Base-by-base conservation (phyloP, 1,140 invertebrate genomes). In the Harpegnathos saltator region DNA sequence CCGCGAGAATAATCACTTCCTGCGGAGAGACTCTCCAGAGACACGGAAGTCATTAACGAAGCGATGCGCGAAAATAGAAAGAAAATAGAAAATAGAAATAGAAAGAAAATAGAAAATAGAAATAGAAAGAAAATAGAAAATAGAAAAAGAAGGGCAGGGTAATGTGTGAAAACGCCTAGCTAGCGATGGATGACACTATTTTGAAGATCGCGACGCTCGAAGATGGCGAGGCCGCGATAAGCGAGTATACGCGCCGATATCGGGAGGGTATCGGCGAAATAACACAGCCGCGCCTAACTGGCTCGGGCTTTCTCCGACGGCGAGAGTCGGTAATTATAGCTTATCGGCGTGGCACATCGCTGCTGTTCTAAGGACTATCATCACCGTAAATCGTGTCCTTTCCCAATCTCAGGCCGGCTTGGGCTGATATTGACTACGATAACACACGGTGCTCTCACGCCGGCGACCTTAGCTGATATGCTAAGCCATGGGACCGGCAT, bases 351-450 rank as follows among this genome's bases (percentile, higher is more conserved):
- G 14, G 50, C 15, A 44, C 38, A 44, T 44, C 38, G 38, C 3
- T 44, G 65, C 52, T 68, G 29, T 71, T 69, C 59, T 29, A 59
- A 71, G 52, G 52, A 80, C 75, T 48, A 71, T 80, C 75, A 58
- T 58, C 74, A 77, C 66, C 61, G 62, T 77, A 54, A 19, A 77
- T 77, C 61, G 50, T 22, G 63, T 14, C 63, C 63, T 71, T 59
- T 33, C 52, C 65, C 52, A 80, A 80, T 80, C 65, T 29, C 24
- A 38, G 38, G 14, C 65, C 29, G 29, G 65, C 24, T 4, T 22
- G 65, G 69, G n/a, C n/a, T 56, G 75, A 80, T 71, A 80, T 80
- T 80, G 75, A 71, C 52, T 80, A 48, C 75, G 75, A 71, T 71
- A 71, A 71, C 65, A 58, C 33, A 3, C n/a, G n/a, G n/a, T n/a